Evolutionary conservation across 2,797 vertebrate genomes (phyloP), one percentile per base, ranked within the genome.

Genomic region (Clarias fuscus): DNA sequence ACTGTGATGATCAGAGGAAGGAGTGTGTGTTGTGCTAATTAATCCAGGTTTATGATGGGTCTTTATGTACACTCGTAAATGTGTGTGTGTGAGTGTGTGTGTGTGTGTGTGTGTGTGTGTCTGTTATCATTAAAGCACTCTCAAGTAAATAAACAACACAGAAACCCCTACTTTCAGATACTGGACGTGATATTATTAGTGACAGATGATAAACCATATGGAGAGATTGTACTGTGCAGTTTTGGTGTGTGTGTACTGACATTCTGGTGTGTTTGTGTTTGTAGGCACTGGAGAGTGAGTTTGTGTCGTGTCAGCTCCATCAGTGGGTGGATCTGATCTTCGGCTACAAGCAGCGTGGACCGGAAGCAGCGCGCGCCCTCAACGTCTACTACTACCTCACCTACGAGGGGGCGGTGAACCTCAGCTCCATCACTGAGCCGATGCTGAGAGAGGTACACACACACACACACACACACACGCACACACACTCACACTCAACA

Each of bases 281-380:
- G 18, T 91, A 99, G 98, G 98, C 98, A 0, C 93, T 99, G 89
- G 98, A 99, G 93, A 99, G 98, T 84, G 98, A 99, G 92, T 99
- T 99, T 94, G 98, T 99, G 91, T 99, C 98, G 85, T 99, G 98
- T 93, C 98, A 99, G 93, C 97, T 99, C 88, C 98, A 99, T 94
- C 98, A 99, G 90, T 99, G 98, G 98, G 98, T 99, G 86, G 98
- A 99, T 93, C 95, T 99, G 89, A 98, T 99, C 92, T 99, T 99
- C 87, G 98, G 98, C 93, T 99, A 99, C 93, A 99, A 99, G 88
- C 98, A 99, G 91, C 97, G 98, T 94, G 98, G 98, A 20, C 98
- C 97, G 1, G 98, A 99, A 92, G 98, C 98, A 82, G 93, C 95
- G 59, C 95, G 97, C 89, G 94, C 97, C 24, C 96, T 99, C 88